A percentile compares a stretch with the other conserved stretches of the same genome.
Conservation (phyloP, 2,797 vertebrate genomes). For the Tadarida brasiliensis region DNA sequence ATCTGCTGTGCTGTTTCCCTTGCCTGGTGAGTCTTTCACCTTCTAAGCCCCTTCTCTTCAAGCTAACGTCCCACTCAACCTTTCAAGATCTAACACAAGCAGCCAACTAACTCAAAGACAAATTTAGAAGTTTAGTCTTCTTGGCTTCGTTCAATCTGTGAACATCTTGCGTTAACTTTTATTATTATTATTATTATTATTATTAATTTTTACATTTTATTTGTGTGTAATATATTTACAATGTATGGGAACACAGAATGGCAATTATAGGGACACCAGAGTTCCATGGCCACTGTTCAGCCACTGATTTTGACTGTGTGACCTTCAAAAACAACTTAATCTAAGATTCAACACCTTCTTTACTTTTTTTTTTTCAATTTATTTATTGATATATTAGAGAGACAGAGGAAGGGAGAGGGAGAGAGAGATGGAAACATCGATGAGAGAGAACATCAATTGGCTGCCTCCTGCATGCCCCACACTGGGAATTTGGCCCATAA, state of each 20-base stretch:
- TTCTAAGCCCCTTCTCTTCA: not conserved
- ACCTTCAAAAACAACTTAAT: not conserved
- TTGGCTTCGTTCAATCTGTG: not conserved
- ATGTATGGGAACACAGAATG: not conserved
- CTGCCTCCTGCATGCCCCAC: no score
- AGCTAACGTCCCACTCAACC: not conserved
- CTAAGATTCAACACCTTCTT: not conserved
- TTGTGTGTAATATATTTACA: not conserved
- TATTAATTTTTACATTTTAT: not conserved
- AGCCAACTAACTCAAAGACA: not conserved
- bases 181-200: not conserved
- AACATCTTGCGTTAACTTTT: not conserved
- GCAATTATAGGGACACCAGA: not conserved
- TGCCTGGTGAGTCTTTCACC: not conserved
- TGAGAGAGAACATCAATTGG: no score
- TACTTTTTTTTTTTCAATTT: not conserved
- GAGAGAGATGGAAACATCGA: no score
- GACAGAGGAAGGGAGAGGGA: no score
- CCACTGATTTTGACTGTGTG: not conserved
- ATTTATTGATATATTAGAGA: no score
- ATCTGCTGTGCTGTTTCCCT: not conserved
- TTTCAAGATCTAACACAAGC: not conserved
- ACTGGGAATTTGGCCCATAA: no score
- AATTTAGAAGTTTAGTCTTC: not conserved
- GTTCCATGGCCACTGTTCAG: not conserved